Percentiles rank a stretch among this genome's conserved stretches.
Evolutionary conservation across 2,113 vertebrate genomes (phyloP).

Genomic region (Alaudala cheleensis): DNA sequence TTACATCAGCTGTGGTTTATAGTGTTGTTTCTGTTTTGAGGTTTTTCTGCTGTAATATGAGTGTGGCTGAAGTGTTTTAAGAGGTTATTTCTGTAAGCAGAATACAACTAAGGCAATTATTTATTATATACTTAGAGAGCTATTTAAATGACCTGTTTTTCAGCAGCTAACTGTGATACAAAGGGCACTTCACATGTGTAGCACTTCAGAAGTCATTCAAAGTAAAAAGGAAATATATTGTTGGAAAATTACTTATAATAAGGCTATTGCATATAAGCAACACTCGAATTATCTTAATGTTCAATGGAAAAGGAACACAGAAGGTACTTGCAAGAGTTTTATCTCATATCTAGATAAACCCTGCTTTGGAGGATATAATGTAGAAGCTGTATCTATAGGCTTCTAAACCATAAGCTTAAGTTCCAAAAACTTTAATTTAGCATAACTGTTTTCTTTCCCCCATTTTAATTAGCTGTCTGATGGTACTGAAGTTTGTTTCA

Average conservation of each 20-base stretch:
- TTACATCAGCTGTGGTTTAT: neutral
- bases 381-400: neutral
- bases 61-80: neutral
- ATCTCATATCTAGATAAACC: neutral
- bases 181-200: neutral
- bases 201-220: neutral
- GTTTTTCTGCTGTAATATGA: neutral
- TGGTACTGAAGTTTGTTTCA: constrained; percentile 61
- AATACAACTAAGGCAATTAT: neutral
- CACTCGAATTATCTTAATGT: neutral
- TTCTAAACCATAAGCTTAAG: neutral
- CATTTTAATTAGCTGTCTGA: constrained; percentile 62
- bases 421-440: constrained; percentile 27
- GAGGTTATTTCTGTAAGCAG: neutral
- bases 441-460: constrained; percentile 49
- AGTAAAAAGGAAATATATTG: neutral
- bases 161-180: neutral
- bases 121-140: neutral
- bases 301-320: neutral
- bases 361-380: neutral
- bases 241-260: neutral
- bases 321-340: neutral
- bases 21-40: neutral
- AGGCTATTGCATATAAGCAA: neutral
- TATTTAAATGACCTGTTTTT: constrained; percentile 2